phyloP scores from a whole-genome alignment of 2,113 vertebrate species.

The Strigops habroptila region DNA sequence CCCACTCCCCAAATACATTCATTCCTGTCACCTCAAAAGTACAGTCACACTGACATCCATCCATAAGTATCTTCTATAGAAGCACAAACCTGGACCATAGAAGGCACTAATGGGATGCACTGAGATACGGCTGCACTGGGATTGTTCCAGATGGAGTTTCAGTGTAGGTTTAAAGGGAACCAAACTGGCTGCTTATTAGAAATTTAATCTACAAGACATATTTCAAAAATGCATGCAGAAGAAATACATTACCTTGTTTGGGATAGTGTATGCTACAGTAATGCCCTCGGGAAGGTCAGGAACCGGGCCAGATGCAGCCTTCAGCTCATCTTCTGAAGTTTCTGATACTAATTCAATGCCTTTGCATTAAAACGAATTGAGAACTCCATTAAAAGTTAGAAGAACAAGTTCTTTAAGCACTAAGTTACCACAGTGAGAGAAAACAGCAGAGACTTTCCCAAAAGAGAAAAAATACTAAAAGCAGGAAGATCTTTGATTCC shows the following conservation, averaged over 20 bases:
- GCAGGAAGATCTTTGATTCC: not conserved
- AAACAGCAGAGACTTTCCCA: not conserved
- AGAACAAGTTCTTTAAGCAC: not conserved
- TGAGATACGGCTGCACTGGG: not conserved
- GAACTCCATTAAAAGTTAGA: not conserved
- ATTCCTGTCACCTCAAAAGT: not conserved
- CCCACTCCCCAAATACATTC: not conserved
- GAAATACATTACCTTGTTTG: conserved; percentile 77
- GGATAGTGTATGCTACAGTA: conserved; percentile 91
- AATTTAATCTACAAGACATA: not conserved
- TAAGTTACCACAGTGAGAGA: not conserved
- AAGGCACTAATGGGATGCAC: not conserved
- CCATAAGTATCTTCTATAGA: not conserved
- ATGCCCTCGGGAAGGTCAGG: conserved; percentile 92
- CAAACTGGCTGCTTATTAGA: not conserved
- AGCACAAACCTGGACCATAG: not conserved
- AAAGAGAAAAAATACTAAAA: not conserved
- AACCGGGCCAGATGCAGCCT: conserved; percentile 81
- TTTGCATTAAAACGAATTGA: conserved; percentile 39
- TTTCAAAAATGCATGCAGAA: not conserved
- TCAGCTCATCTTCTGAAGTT: conserved; percentile 85
- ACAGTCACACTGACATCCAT: not conserved
- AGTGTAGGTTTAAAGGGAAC: not conserved
- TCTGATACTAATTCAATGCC: conserved; percentile 94
- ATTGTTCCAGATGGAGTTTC: not conserved